A percentile compares a stretch with the other conserved stretches of the same genome.
Conservation (phyloP, 2,113 vertebrate species). For the Oenanthe melanoleuca region DNA sequence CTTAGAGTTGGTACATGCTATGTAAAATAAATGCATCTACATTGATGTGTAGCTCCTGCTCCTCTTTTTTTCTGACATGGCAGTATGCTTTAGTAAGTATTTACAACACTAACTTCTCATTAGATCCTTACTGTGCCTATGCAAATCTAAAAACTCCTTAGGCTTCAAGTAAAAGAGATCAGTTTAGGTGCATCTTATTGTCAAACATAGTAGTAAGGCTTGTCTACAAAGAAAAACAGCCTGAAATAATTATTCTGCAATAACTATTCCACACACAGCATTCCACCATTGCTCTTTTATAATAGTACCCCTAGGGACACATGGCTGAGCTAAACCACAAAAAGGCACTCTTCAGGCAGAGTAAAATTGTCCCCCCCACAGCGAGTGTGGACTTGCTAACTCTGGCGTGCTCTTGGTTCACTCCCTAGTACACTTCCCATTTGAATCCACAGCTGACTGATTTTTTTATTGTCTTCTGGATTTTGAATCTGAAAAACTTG, state of each 20-base stretch:
- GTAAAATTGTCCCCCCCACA: conserved; percentile 58
- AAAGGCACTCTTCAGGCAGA: conserved; percentile 59
- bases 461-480: background rate
- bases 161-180: background rate
- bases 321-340: conserved; percentile 65
- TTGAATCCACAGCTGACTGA: conserved; percentile 20
- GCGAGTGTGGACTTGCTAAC: conserved; percentile 67
- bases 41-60: background rate
- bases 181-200: conserved; percentile 6
- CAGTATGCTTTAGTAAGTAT: background rate
- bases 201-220: background rate
- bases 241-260: conserved; percentile 60
- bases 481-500: conserved; percentile 5
- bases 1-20: background rate
- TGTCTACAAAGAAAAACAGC: conserved; percentile 26
- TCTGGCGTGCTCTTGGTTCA: conserved; percentile 47
- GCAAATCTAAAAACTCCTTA: background rate
- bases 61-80: background rate
- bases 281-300: conserved; percentile 65
- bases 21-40: background rate
- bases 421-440: conserved; percentile 36
- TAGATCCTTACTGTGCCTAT: background rate
- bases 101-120: background rate
- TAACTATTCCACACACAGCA: conserved; percentile 56
- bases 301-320: conserved; percentile 57